These are phyloP conservation scores for Micrasema minimum DNA, from an alignment of 1,140 invertebrate genomes.

Conservation along the genomic window DNA sequence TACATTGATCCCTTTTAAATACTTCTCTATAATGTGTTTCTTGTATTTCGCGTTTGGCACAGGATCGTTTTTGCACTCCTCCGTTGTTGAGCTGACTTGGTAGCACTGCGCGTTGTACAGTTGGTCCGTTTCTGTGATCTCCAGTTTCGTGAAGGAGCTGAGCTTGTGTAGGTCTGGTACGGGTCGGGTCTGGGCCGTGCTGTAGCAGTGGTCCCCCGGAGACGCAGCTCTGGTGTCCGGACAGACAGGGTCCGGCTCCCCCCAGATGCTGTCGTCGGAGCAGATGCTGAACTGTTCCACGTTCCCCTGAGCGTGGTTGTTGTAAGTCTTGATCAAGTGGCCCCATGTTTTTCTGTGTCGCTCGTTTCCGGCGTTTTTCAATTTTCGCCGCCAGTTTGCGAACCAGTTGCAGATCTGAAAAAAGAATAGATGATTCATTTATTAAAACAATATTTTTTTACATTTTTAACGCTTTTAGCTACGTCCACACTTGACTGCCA, in stretches of 20 bases:
- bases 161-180: slow-evolving; percentile 24
- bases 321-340: slow-evolving; percentile 77
- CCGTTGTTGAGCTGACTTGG: slow-evolving; percentile 60
- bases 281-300: slow-evolving; percentile 80
- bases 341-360: slow-evolving; percentile 75
- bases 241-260: slow-evolving; percentile 66
- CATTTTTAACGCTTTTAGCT: too few species aligned
- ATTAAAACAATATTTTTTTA: too few species aligned
- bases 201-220: slow-evolving; percentile 53
- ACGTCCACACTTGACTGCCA: too few species aligned
- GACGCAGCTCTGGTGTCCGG: slow-evolving; percentile 39
- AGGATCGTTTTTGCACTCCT: slow-evolving; percentile 52
- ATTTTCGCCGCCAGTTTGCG: slow-evolving; percentile 78
- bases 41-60: slow-evolving; percentile 65
- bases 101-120: slow-evolving; percentile 56
- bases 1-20: slow-evolving; percentile 56
- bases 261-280: slow-evolving; percentile 79
- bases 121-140: slow-evolving; percentile 13
- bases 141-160: slow-evolving; percentile 46
- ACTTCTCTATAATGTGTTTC: slow-evolving; percentile 70
- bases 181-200: slow-evolving; percentile 55
- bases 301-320: slow-evolving; percentile 76
- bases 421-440: slow-evolving; percentile 17
- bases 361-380: slow-evolving; percentile 76
- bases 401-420: slow-evolving; percentile 80